Base-by-base conservation (phyloP, 2,888 invertebrate genomes). In the Amblyteles armatorius region DNA sequence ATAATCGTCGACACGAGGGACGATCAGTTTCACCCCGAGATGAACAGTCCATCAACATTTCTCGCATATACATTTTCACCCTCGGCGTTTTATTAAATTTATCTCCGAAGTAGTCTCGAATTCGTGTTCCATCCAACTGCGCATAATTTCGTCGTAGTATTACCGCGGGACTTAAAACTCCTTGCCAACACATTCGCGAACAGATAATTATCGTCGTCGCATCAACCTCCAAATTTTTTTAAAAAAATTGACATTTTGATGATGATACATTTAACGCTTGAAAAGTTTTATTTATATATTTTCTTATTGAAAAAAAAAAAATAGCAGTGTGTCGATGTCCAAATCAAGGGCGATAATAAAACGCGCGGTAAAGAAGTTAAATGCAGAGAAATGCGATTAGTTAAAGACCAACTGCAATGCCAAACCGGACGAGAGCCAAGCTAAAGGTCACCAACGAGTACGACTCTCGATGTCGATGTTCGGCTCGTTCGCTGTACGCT, bases 331-430 rank as follows among this genome's bases (percentile, higher is more conserved):
- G 63, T 65, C 36, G 77, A 73, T 29, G 44, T 68, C n/a, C 26
- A 55, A 69, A 71, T 55, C 36, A 65, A 72, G 77, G 60, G 33
- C 57, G 33, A 74, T 33, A 82, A 67, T 48, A 55, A 71, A 68
- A 72, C 33, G 26, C 36, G 48, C 22, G 79, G 71, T 63, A 71
- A 82, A 74, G 67, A 57, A 84, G 63, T 84, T 86, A 86, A 86
- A 86, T 86, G 86, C 86, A 84, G 72, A 82, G 68, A 86, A 84
- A 86, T 86, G 86, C 84, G 81, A 79, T 48, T 79, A 77, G 77
- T 85, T 80, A 77, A 77, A 68, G 69, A 69, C 50, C 65, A 79
- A 67, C 79, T 81, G 78, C 83, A 55, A 83, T 73, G 72, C 76
- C 76, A 83, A 77, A 77, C 22, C 65, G 63, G 52, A 84, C 36